phyloP scores from a whole-genome alignment of 2,797 vertebrate genomes.

The Syncerus caffer region DNA sequence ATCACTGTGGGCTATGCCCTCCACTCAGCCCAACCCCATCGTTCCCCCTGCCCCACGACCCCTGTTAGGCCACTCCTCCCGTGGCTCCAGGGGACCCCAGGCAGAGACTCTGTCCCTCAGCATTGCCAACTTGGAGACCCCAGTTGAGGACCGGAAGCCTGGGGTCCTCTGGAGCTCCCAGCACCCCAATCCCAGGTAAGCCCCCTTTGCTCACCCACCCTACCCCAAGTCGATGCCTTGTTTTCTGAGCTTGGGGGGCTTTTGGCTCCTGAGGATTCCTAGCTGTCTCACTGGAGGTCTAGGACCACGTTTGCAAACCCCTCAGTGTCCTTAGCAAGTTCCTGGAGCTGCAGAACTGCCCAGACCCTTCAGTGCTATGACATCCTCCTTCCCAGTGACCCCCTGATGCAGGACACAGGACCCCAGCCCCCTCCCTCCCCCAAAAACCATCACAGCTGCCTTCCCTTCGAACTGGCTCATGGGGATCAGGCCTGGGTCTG shows the following conservation, averaged over 20 bases:
- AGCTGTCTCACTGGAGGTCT: background rate
- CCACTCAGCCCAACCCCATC: background rate
- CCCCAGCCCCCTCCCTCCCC: background rate
- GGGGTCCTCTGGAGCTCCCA: no score
- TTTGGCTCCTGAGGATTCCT: background rate
- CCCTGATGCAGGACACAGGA: background rate
- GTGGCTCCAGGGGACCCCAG: background rate
- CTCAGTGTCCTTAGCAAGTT: background rate
- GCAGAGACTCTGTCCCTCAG: background rate
- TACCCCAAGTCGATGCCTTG: background rate
- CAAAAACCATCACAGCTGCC: accelerated
- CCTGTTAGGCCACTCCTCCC: background rate
- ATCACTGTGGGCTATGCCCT: accelerated
- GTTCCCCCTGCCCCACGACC: accelerated
- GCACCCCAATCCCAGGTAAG: background rate
- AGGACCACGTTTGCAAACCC: accelerated
- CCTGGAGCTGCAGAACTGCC: background rate
- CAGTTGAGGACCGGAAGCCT: accelerated
- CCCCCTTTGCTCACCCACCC: background rate
- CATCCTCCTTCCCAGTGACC: background rate
- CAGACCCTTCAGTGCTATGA: background rate
- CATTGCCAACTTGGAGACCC: background rate
- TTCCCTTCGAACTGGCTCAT: background rate
- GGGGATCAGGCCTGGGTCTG: background rate
- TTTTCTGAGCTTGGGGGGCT: background rate